Evolutionary conservation across 2,888 invertebrate genomes (phyloP).

Genomic region (Synergus laeviventris): DNA sequence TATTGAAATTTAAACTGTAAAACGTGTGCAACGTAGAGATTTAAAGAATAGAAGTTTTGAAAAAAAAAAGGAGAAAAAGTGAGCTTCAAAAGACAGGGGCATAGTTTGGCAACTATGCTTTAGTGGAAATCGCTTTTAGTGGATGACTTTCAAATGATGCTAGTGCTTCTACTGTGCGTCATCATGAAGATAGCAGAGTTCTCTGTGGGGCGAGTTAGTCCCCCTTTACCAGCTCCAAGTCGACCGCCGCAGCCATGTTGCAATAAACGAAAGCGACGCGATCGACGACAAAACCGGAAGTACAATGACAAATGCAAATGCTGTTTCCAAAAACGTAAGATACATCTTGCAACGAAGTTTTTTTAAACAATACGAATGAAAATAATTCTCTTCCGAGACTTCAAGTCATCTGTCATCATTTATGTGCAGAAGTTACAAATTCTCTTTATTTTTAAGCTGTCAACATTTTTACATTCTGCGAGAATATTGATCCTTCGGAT

Average conservation of each 20-base stretch:
- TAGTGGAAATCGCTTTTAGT: slow-evolving; percentile 53
- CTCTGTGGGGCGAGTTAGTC: slow-evolving; percentile 71
- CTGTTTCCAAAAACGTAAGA: slow-evolving; percentile 68
- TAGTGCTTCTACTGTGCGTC: slow-evolving; percentile 79
- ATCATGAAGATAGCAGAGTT: slow-evolving; percentile 81
- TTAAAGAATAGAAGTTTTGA: neutral
- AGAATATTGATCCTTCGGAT: too few relatives aligned
- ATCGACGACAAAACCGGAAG: slow-evolving; percentile 58
- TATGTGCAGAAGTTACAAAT: neutral
- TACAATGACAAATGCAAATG: slow-evolving; percentile 61
- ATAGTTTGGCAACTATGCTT: slow-evolving; percentile 61
- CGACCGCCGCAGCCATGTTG: slow-evolving; percentile 63
- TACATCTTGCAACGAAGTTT: neutral
- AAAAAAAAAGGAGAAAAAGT: slow-evolving; percentile 19
- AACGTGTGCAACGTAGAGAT: neutral
- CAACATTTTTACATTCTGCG: neutral
- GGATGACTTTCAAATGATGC: slow-evolving; percentile 75
- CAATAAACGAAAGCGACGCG: slow-evolving; percentile 64
- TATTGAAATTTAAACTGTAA: neutral
- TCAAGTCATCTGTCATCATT: neutral
- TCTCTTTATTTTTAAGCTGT: neutral
- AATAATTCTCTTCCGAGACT: neutral
- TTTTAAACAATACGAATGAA: neutral
- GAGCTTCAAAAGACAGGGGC: slow-evolving; percentile 40
- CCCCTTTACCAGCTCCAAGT: slow-evolving; percentile 60